Evolutionary conservation across 2,888 invertebrate genomes (phyloP).

Genomic region (Patella pellucida): DNA sequence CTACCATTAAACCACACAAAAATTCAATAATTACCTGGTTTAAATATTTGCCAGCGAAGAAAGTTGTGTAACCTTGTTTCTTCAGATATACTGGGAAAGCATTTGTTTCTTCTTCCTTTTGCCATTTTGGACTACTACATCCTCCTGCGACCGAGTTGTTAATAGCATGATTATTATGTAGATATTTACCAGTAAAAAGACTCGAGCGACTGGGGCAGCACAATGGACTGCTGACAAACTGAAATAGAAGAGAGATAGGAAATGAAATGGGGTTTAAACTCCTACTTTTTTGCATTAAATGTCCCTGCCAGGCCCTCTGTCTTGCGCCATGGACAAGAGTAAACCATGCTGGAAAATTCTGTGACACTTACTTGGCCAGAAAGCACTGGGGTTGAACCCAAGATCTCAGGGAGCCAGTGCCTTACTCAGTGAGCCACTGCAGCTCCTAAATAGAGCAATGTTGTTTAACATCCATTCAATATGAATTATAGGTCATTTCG

Average conservation of each 20-base stretch:
- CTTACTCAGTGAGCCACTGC: too few relatives aligned
- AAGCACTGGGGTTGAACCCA: too few relatives aligned
- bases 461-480: too few relatives aligned
- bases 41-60: slow-evolving; percentile 94
- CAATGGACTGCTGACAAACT: slow-evolving; percentile 88
- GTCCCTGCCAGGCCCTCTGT: too few relatives aligned
- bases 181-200: slow-evolving; percentile 85
- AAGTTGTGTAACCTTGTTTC: slow-evolving; percentile 81
- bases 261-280: too few relatives aligned
- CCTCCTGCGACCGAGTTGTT: slow-evolving; percentile 87
- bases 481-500: too few relatives aligned
- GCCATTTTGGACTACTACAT: slow-evolving; percentile 83
- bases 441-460: too few relatives aligned
- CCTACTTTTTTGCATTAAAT: too few relatives aligned
- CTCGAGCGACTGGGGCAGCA: slow-evolving; percentile 93
- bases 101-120: slow-evolving; percentile 76
- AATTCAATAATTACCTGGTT: slow-evolving; percentile 79
- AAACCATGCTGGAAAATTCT: too few relatives aligned
- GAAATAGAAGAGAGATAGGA: slow-evolving; percentile 41
- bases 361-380: too few relatives aligned
- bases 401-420: too few relatives aligned
- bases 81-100: slow-evolving; percentile 82
- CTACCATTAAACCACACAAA: not conserved
- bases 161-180: slow-evolving; percentile 83
- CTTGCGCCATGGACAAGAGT: too few relatives aligned